Evolutionary conservation across 2,888 invertebrate species (phyloP).

Genomic region (Caenorhabditis macrosperma): DNA sequence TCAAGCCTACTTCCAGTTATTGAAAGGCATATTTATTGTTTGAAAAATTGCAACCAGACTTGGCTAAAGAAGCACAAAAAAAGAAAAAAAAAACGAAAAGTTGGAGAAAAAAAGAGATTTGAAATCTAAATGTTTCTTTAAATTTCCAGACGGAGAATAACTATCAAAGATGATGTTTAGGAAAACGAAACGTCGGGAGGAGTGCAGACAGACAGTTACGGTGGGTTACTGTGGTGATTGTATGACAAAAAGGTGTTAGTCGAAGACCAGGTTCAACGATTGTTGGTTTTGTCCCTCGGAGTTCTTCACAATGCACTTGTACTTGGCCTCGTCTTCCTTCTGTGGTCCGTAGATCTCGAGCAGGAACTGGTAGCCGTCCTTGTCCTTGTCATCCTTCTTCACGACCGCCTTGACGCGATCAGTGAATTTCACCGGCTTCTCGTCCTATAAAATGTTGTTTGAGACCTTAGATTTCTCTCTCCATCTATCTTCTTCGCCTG

Average conservation of each 20-base stretch:
- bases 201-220: no score
- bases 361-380: constrained; percentile 76
- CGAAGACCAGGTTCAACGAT: constrained; percentile 79
- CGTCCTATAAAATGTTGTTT: constrained; percentile 73
- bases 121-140: neutral
- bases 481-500: constrained; percentile 28
- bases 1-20: neutral
- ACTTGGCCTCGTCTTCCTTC: constrained; percentile 80
- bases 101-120: constrained; percentile 14
- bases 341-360: constrained; percentile 78
- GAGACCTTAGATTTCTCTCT: constrained; percentile 20
- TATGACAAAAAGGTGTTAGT: constrained; percentile 59
- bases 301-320: constrained; percentile 79
- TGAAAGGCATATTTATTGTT: constrained; percentile 13
- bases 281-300: constrained; percentile 80
- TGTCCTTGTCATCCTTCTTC: constrained; percentile 80
- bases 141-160: neutral
- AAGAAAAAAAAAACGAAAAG: neutral
- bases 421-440: constrained; percentile 77
- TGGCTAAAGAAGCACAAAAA: neutral
- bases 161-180: neutral
- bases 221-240: no score
- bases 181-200: no score
- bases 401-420: constrained; percentile 78
- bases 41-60: neutral